Conservation (phyloP, 2,888 invertebrate species). For the Caenorhabditis uteleia region DNA sequence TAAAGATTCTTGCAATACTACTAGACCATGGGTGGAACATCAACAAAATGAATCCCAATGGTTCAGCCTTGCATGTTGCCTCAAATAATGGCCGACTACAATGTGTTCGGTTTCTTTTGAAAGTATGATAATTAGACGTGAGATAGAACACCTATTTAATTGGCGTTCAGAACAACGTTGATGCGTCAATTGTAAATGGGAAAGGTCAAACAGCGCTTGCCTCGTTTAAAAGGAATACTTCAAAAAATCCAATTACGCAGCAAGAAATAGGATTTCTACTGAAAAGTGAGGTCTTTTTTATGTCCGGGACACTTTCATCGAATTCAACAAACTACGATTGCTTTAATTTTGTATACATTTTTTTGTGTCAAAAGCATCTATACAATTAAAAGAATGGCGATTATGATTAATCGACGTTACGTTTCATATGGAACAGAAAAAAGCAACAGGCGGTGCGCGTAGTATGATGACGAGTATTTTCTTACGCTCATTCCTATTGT, state of each 20-base stretch:
- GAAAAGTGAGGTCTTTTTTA: conserved; percentile 70
- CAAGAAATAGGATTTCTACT: conserved; percentile 72
- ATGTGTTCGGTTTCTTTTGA: conserved; percentile 71
- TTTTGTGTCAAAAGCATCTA: no score
- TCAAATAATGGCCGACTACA: conserved; percentile 72
- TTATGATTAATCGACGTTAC: no score
- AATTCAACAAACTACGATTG: no score
- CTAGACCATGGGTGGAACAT: conserved; percentile 72
- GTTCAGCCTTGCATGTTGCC: conserved; percentile 73
- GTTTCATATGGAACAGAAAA: no score
- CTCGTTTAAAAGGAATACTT: conserved; percentile 72
- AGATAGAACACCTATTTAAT: no score
- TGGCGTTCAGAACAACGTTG: conserved; percentile 70
- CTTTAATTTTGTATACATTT: no score
- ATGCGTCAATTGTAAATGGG: conserved; percentile 71
- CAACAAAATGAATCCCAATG: conserved; percentile 71
- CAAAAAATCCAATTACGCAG: conserved; percentile 69
- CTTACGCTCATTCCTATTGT: no score
- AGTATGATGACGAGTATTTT: no score
- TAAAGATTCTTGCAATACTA: conserved; percentile 68
- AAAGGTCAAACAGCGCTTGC: conserved; percentile 73
- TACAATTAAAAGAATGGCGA: no score
- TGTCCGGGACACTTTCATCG: no score
- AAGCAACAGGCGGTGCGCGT: no score
- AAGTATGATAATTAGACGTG: conserved; percentile 37